phyloP scores from a whole-genome alignment of 2,797 vertebrate species.

The Buphagus erythrorhynchus region DNA sequence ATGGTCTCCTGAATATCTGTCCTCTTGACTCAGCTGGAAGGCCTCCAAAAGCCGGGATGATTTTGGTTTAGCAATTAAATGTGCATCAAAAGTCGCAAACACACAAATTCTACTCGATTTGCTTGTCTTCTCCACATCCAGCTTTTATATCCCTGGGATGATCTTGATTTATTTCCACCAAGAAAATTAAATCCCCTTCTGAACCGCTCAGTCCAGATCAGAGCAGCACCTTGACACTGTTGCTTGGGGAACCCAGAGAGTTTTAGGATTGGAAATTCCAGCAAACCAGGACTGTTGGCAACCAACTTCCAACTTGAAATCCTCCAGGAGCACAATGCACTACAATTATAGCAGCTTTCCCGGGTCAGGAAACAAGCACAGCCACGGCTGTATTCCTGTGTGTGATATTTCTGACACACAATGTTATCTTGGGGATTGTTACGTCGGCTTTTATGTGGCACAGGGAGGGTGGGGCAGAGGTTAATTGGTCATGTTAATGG shows the following conservation, averaged over 20 bases:
- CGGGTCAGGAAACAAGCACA: slow-evolving; percentile 5
- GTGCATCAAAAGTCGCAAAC: neutral
- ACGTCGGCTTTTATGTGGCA: neutral
- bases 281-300: neutral
- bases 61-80: neutral
- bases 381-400: neutral
- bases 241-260: neutral
- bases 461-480: slow-evolving; percentile 32
- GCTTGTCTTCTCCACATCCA: neutral
- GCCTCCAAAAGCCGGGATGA: neutral
- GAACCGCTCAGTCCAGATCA: neutral
- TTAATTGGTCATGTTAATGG: slow-evolving; percentile 27
- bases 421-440: slow-evolving; percentile 62
- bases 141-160: neutral
- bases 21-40: neutral
- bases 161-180: neutral
- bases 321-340: neutral
- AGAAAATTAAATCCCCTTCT: neutral
- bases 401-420: slow-evolving; percentile 62
- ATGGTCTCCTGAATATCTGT: neutral
- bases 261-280: neutral
- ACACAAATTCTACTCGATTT: neutral
- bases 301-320: neutral
- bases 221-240: fast-evolving
- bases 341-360: slow-evolving; percentile 18